phyloP scores from a whole-genome alignment of 2,113 vertebrate genomes.

The Zosterops borbonicus region DNA sequence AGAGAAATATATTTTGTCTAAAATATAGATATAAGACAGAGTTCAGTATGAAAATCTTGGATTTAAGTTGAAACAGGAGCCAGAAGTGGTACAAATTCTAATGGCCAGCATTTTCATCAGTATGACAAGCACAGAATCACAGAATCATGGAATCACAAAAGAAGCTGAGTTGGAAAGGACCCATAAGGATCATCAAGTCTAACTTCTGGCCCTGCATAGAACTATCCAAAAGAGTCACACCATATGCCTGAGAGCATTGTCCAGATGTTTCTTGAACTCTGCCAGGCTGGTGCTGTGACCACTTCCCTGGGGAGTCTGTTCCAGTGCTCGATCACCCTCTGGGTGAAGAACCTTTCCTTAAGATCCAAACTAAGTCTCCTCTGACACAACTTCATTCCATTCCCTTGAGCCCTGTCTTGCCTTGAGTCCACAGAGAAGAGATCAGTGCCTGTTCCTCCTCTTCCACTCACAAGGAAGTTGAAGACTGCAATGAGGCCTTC shows the following conservation, averaged over 20 bases:
- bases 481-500: neutral
- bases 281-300: neutral
- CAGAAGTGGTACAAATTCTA: neutral
- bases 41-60: neutral
- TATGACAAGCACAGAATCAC: neutral
- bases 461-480: neutral
- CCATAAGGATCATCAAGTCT: neutral
- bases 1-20: neutral
- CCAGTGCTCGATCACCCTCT: rapidly evolving
- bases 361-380: neutral
- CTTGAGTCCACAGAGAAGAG: neutral
- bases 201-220: neutral
- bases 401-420: neutral
- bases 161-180: neutral
- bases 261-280: neutral
- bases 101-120: neutral
- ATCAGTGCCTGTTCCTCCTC: neutral
- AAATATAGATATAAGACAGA: neutral
- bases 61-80: neutral
- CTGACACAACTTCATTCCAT: neutral
- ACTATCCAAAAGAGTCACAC: neutral
- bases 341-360: neutral
- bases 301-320: neutral
- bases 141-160: neutral
- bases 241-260: neutral